Conservation (phyloP, 2,113 vertebrate genomes). For the Syrmaticus mikado region DNA sequence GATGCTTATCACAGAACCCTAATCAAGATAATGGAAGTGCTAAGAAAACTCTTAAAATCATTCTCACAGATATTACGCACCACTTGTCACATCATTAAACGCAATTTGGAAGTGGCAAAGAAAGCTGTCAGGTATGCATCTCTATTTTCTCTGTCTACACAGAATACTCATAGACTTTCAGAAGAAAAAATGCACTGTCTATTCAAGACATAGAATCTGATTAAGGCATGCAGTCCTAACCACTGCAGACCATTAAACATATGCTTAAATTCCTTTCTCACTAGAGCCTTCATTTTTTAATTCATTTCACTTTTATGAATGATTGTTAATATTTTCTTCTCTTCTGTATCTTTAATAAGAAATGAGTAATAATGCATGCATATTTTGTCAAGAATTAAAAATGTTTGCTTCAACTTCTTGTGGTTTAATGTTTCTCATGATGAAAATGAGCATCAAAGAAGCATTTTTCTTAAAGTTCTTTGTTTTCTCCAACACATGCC, state of each 20-base stretch:
- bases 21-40: conserved; percentile 55
- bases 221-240: not conserved
- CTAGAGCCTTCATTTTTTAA: not conserved
- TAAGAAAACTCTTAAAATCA: conserved; percentile 39
- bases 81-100: conserved; percentile 45
- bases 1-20: conserved; percentile 8
- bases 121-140: conserved; percentile 14
- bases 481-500: not conserved
- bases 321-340: not conserved
- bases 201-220: not conserved
- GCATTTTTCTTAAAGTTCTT: not conserved
- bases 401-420: not conserved
- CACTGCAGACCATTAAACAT: not conserved
- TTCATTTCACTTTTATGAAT: not conserved
- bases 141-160: not conserved
- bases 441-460: not conserved
- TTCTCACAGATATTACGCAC: conserved; percentile 12
- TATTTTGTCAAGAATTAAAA: not conserved
- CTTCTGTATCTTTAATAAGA: not conserved
- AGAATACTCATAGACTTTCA: not conserved
- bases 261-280: not conserved
- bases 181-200: not conserved
- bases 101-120: conserved; percentile 18
- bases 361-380: not conserved
- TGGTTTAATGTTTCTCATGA: not conserved